Evolutionary conservation across 2,888 invertebrate genomes (phyloP).

Genomic region (Eulithis prunata): DNA sequence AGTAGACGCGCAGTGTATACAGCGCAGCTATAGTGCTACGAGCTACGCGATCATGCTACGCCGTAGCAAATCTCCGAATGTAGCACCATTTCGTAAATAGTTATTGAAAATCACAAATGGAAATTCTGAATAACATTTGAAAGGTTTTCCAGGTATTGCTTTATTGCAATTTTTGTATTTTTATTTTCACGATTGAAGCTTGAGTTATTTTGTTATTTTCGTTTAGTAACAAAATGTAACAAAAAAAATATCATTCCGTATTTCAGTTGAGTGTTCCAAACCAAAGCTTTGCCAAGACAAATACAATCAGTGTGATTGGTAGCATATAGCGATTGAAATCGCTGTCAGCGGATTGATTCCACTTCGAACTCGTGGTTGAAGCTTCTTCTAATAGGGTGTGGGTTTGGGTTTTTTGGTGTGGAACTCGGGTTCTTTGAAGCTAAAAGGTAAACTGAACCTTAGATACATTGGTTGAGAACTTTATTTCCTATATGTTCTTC

Average conservation of each 20-base stretch:
- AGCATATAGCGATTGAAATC: not conserved
- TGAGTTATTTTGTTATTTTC: not conserved
- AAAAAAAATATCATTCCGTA: not conserved
- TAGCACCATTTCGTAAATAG: slow-evolving; percentile 9
- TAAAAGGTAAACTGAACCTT: too few species aligned
- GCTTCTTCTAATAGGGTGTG: too few species aligned
- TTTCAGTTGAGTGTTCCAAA: slow-evolving; percentile 4
- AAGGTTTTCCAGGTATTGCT: not conserved
- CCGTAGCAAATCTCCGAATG: slow-evolving; percentile 40
- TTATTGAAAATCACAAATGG: slow-evolving; percentile 3
- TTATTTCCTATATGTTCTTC: too few species aligned
- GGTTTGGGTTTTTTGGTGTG: too few species aligned
- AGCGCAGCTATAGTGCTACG: slow-evolving; percentile 39
- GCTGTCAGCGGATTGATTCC: not conserved
- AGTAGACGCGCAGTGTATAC: too few species aligned
- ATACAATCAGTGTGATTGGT: slow-evolving; percentile 18
- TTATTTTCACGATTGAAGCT: not conserved
- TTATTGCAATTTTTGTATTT: slow-evolving; percentile 2
- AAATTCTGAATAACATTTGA: not conserved
- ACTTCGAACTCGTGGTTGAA: not conserved
- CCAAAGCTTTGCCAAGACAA: slow-evolving; percentile 17
- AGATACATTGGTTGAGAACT: too few species aligned
- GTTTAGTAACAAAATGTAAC: too few species aligned
- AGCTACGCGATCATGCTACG: slow-evolving; percentile 31
- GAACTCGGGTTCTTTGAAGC: too few species aligned